A percentile compares a stretch with the other conserved stretches of the same genome.
phyloP scores from a whole-genome alignment of 2,797 vertebrate species.

The Phoebastria nigripes region DNA sequence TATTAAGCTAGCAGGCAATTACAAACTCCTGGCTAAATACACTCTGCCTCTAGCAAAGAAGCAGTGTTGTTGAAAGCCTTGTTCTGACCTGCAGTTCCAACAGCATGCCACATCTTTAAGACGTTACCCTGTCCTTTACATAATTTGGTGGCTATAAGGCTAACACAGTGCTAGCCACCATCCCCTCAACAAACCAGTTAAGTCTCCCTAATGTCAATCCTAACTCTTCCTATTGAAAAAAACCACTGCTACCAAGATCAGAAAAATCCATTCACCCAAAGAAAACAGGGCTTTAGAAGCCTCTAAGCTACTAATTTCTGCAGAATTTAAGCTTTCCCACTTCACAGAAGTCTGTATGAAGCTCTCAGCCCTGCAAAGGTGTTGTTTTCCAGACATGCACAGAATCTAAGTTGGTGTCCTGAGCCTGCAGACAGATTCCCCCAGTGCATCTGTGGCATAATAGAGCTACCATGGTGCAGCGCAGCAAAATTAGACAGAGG shows the following conservation, averaged over 20 bases:
- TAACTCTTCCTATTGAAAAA: background rate
- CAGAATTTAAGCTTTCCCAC: background rate
- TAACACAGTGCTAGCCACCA: background rate
- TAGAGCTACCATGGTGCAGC: fast-evolving
- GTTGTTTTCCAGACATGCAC: background rate
- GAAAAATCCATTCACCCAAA: background rate
- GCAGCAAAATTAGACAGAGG: background rate
- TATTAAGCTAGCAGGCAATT: background rate
- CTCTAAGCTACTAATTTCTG: background rate
- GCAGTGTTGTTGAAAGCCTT: background rate
- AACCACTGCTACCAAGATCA: background rate
- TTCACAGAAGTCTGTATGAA: background rate
- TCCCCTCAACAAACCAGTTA: background rate
- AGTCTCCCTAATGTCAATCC: background rate
- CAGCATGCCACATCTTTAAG: background rate
- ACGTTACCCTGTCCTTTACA: background rate
- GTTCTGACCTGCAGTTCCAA: conserved; percentile 8
- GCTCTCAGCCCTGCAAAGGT: background rate
- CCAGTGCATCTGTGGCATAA: background rate
- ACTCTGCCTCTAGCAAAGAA: background rate
- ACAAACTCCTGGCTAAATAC: background rate
- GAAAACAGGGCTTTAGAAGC: background rate
- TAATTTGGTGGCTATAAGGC: background rate
- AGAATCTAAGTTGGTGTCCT: background rate
- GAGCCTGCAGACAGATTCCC: background rate